Percentiles rank a stretch among this genome's conserved stretches.
Conservation (phyloP, 2,113 vertebrate genomes). For the Axis porcinus region DNA sequence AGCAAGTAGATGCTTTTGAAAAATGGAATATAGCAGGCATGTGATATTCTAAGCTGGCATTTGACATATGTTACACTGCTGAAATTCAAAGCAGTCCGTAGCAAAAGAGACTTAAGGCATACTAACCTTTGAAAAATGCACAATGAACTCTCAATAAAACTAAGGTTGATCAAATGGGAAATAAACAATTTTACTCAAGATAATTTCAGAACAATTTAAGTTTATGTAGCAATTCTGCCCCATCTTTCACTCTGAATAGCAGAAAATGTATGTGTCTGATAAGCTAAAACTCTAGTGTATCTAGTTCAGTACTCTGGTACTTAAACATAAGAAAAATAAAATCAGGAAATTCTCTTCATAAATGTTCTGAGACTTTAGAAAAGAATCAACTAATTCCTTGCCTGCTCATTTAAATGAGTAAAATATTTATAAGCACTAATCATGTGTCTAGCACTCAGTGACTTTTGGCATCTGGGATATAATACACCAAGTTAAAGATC, state of each 20-base stretch:
- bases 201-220: slow-evolving; percentile 6
- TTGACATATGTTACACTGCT: neutral
- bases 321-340: neutral
- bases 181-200: neutral
- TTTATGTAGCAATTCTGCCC: neutral
- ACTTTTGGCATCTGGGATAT: neutral
- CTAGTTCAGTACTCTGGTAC: neutral
- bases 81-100: neutral
- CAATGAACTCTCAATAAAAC: neutral
- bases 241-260: neutral
- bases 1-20: slow-evolving; percentile 37
- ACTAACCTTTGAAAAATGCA: neutral
- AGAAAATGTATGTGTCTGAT: neutral
- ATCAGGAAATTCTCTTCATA: neutral
- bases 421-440: neutral
- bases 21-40: neutral
- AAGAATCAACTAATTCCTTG: neutral
- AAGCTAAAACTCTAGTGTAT: neutral
- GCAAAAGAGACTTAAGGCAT: neutral
- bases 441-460: neutral
- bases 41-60: neutral
- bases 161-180: neutral
- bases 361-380: neutral
- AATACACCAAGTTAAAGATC: neutral
- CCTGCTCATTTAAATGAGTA: neutral